Conservation (phyloP, 2,888 invertebrate species). For the Gryllus longicercus region DNA sequence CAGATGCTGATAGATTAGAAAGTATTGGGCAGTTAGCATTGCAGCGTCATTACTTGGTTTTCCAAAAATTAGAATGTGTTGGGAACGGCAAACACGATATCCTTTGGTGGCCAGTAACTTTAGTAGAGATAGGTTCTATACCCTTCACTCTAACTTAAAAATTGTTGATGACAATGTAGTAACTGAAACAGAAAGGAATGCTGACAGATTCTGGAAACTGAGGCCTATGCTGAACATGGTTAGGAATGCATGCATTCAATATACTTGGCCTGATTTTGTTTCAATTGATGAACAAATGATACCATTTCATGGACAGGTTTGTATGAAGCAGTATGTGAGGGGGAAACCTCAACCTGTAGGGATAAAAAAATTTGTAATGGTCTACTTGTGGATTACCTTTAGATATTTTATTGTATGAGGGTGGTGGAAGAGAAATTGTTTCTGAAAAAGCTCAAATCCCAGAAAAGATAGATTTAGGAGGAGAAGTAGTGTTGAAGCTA, state of each 20-base stretch:
- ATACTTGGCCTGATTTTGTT: conserved; percentile 18
- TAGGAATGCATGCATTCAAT: conserved; percentile 25
- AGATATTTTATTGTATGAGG: conserved; percentile 29
- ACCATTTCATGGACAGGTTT: conserved; percentile 28
- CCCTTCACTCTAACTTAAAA: not conserved
- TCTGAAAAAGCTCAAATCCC: conserved; percentile 21
- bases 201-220: conserved; percentile 26
- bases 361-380: conserved; percentile 30
- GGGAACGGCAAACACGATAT: conserved; percentile 21
- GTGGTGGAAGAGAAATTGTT: conserved; percentile 26
- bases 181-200: conserved; percentile 20
- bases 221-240: not conserved
- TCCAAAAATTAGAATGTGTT: conserved; percentile 25
- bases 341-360: conserved; percentile 24
- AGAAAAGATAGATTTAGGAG: conserved; percentile 28
- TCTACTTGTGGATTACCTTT: conserved; percentile 26
- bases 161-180: conserved; percentile 27
- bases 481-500: conserved; percentile 28
- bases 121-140: conserved; percentile 23
- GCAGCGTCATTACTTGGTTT: conserved; percentile 18
- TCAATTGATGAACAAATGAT: conserved; percentile 32
- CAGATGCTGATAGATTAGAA: conserved; percentile 21
- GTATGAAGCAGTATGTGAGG: conserved; percentile 25
- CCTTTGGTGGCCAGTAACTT: conserved; percentile 24
- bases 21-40: conserved; percentile 22